Percentiles rank a stretch among this genome's conserved stretches.
Conservation (phyloP, 1,140 invertebrate species). For the Plutomurus gul region DNA sequence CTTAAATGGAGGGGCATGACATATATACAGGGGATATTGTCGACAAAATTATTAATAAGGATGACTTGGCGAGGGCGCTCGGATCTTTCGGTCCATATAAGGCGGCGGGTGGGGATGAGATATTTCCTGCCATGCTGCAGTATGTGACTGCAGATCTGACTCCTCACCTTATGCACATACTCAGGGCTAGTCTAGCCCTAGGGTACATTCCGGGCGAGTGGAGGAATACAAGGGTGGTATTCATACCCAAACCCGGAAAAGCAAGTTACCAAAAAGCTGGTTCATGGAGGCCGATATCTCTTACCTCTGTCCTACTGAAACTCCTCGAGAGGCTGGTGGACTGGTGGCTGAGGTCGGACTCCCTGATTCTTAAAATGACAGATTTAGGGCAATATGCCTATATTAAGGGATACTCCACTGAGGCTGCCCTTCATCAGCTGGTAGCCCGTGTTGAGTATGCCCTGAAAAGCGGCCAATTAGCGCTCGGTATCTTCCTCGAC, state of each 20-base stretch:
- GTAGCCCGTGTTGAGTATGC: conserved; percentile 20
- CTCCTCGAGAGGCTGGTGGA: conserved; percentile 38
- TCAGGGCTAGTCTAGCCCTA: too few relatives aligned
- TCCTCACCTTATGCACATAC: too few relatives aligned
- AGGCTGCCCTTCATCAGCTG: conserved; percentile 37
- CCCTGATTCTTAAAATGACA: conserved; percentile 3
- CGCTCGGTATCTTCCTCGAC: conserved; percentile 25
- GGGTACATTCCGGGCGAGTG: conserved; percentile 30
- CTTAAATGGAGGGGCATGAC: too few relatives aligned
- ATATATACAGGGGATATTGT: too few relatives aligned
- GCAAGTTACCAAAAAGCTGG: neutral
- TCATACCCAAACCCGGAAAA: conserved; percentile 42
- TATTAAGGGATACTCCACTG: conserved; percentile 17
- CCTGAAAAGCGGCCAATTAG: neutral
- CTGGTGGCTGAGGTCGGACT: neutral
- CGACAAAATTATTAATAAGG: too few relatives aligned
- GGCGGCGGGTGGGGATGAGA: too few relatives aligned
- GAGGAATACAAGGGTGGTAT: conserved; percentile 30
- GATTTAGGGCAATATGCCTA: conserved; percentile 36
- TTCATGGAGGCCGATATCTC: conserved; percentile 40
- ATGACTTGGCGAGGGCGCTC: too few relatives aligned
- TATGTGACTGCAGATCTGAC: too few relatives aligned
- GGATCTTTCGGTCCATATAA: too few relatives aligned
- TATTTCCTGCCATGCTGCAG: too few relatives aligned
- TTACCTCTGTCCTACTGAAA: conserved; percentile 43